phyloP scores from a whole-genome alignment of 2,797 vertebrate species.

The Etheostoma perlongum region DNA sequence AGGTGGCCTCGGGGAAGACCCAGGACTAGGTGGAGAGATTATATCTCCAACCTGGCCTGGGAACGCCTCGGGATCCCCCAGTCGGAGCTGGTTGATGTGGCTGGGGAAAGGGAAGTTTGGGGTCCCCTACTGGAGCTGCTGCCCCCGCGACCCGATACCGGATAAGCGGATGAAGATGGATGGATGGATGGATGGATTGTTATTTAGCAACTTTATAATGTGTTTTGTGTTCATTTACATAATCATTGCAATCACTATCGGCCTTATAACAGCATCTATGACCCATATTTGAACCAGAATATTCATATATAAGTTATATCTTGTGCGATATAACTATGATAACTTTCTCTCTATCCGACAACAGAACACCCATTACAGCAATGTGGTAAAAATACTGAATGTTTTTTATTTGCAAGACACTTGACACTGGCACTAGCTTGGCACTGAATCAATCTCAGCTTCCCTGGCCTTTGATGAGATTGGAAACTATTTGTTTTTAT shows the following conservation, averaged over 20 bases:
- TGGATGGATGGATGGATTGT: too few relatives aligned
- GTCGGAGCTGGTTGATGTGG: too few relatives aligned
- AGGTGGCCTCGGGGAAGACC: too few relatives aligned
- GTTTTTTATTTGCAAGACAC: constrained; percentile 37
- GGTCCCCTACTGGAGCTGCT: too few relatives aligned
- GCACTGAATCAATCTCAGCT: constrained; percentile 43
- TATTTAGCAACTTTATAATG: not conserved
- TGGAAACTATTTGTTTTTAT: constrained; percentile 71
- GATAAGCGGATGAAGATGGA: too few relatives aligned
- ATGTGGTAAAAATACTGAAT: constrained; percentile 23
- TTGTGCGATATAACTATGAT: too few relatives aligned
- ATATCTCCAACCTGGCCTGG: too few relatives aligned
- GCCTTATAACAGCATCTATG: constrained; percentile 1
- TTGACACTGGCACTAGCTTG: constrained; percentile 37
- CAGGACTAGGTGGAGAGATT: too few relatives aligned
- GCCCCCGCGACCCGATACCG: too few relatives aligned
- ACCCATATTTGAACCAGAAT: constrained; percentile 21
- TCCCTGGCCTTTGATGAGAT: constrained; percentile 60
- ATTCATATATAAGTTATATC: constrained; percentile 10
- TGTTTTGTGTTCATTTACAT: constrained; percentile 2
- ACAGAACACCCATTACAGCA: not conserved
- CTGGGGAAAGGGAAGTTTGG: too few relatives aligned
- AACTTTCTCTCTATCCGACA: not conserved
- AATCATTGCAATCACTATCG: not conserved
- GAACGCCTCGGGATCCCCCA: too few relatives aligned